Evolutionary conservation across 2,113 vertebrate genomes (phyloP), one percentile per base, ranked within the genome.

Genomic region (Alligator sinensis): DNA sequence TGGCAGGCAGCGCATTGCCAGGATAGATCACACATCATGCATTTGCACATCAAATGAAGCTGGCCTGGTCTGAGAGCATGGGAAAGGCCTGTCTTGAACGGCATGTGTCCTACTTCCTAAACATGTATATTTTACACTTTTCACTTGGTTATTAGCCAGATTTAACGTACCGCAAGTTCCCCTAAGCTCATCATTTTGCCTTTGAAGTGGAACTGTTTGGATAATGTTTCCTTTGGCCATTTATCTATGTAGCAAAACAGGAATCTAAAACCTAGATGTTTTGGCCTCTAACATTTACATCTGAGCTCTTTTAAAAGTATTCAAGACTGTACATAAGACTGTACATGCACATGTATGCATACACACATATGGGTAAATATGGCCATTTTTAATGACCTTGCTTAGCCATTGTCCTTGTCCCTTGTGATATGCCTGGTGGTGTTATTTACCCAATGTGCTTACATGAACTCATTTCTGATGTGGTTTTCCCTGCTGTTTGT

Each of bases 201-300:
- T 98, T 98, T 97, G 97, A 98, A 97, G 97, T 98, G 94, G 95
- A 97, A 97, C 82, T 97, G 97, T 97, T 96, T 91, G 97, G 97
- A 97, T 97, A 97, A 96, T 96, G 97, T 98, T 98, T 98, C 98
- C 95, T 96, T 95, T 96, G 97, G 96, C 96, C 97, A 96, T 98
- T 97, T 97, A 96, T 98, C 97, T 98, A 60, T 92, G 96, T 90
- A 96, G 93, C 74, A 57, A 94, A 94, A 93, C 88, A 93, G 93
- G 92, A 96, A 77, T 88, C 77, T 62, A 87, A 88, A 80, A 87
- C 95, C 96, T 83, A 58, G 38, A 77, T 85, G 59, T 81, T 60
- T 1, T 30, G 84, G 88, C 87, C 89, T 78, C 58, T 22, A 77
- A 68, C 75, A 76, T 91, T 68, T 87, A 83, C 83, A 84, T 47